Base-by-base conservation (phyloP, 1,140 invertebrate species). In the Coelopa frigida region DNA sequence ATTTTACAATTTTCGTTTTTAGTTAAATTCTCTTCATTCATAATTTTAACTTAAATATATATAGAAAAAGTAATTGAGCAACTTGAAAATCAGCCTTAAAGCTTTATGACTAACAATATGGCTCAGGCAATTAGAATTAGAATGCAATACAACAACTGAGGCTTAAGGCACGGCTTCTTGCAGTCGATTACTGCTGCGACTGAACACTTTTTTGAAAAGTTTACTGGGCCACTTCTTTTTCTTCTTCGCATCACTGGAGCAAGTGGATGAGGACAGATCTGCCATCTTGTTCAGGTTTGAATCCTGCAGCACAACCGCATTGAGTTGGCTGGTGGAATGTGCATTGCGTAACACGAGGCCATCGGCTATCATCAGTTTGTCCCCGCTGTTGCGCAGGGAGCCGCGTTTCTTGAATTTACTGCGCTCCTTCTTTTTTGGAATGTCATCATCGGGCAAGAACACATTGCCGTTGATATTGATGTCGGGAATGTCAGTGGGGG, bases 151-250 rank as follows among this genome's bases (percentile, higher is more conserved):
- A n/a, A n/a, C n/a, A n/a, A n/a, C n/a, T n/a, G n/a, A n/a, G n/a
- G n/a, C n/a, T n/a, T n/a, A n/a, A n/a, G n/a, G n/a, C n/a, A n/a
- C n/a, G n/a, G 48, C 23, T 45, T 39, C 39, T 35, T 62, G 58
- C 24, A 65, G 47, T 22, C 60, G 65, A 39, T 39, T 54, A 44
- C 50, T 58, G 49, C 59, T 65, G 15, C 62, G 57, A 22, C 57
- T 54, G 44, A 66, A 62, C 4, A 56, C 54, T 48, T 58, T 56
- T 42, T 58, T 65, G 3, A 60, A 39, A 29, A 65, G 48, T 33
- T 57, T 65, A 10, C 43, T 50, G 26, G 53, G 54, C 40, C 57
- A 56, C 26, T 57, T 65, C 14, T 66, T 66, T 49, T 65, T 65
- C 23, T 52, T 65, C 48, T 65, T 62, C 14, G 31, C 26, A 10